Percentiles rank a stretch among this genome's conserved stretches.
These are phyloP conservation scores for Muntiacus reevesi DNA, from an alignment of 2,113 vertebrate species.

Conservation along the genomic window DNA sequence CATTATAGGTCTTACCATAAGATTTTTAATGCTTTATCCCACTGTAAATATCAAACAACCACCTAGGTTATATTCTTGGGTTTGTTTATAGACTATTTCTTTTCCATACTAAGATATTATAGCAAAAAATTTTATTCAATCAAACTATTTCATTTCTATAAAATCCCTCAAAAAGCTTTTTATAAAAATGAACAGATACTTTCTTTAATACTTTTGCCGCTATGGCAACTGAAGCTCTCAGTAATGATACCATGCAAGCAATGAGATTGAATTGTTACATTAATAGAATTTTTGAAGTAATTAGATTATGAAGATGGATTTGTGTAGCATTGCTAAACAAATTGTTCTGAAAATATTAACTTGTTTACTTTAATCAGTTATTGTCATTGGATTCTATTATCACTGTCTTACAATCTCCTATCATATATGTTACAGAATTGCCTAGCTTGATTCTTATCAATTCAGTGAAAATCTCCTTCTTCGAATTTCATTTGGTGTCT, in stretches of 20 bases:
- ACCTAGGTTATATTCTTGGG: background rate
- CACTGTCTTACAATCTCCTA: conserved; percentile 53
- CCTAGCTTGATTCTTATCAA: conserved; percentile 74
- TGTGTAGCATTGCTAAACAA: conserved; percentile 74
- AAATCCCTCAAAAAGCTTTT: background rate
- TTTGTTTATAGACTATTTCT: background rate
- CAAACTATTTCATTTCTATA: background rate
- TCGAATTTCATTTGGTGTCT: conserved; percentile 48
- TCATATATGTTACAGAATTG: conserved; percentile 41
- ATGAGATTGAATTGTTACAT: conserved; percentile 65
- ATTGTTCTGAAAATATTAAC: conserved; percentile 79
- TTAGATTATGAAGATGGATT: conserved; percentile 75
- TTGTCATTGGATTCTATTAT: conserved; percentile 66
- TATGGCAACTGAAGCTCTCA: conserved; percentile 55
- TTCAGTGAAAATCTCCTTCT: conserved; percentile 66
- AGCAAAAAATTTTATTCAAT: background rate
- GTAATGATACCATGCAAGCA: conserved; percentile 50
- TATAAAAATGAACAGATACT: conserved; percentile 50
- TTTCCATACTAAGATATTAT: background rate
- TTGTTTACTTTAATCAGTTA: conserved; percentile 80
- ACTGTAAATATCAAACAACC: background rate
- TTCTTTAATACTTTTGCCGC: conserved; percentile 51
- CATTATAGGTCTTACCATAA: background rate
- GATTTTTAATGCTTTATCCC: background rate
- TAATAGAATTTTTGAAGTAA: conserved; percentile 77